Evolutionary conservation across 2,797 vertebrate genomes (phyloP), one percentile per base, ranked within the genome.

Genomic region (Peromyscus attwateri): DNA sequence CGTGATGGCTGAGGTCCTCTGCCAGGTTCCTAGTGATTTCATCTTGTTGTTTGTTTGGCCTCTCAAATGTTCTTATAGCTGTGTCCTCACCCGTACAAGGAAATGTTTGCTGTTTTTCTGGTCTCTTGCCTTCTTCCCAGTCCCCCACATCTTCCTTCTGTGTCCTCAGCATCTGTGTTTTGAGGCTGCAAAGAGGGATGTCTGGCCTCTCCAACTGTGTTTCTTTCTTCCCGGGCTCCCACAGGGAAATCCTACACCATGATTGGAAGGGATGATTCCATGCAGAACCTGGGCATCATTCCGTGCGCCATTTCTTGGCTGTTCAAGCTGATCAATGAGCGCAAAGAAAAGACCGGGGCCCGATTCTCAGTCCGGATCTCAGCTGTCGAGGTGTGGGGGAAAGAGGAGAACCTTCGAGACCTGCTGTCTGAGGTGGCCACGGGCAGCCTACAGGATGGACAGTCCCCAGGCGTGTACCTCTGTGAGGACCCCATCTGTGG

Each of bases 231-330:
- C 21, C 76, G 34, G n/a, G 97, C 93, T 60, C 82, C 98, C 96
- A 94, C 98, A 99, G 99, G 99, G 84, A 99, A 99, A 92, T 99
- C 99, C 97, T 99, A 99, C 84, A 99, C 99, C 84, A 99, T 99
- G 99, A 99, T 99, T 2, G 99, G 99, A 10, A 99, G 99, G 73
- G 99, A 99, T 64, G 99, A 99, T 94, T 99, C 99, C 96, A 98
- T 98, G 98, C 99, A 99, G 98, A 99, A 98, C 95, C 99, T 99
- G 0, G 99, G 99, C 11, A 98, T 99, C 97, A 99, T 99, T 95
- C 99, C 99, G 62, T 99, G 99, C 96, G 99, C 99, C 97, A 99
- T 99, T 98, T 99, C 99, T 66, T 99, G 99, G 99, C 99, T 99
- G 97, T 99, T 99, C 99, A 99, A 99, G 82, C 98, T 99, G 96